Evolutionary conservation across 2,888 invertebrate genomes (phyloP).

Genomic region (Cynaeus angustus): DNA sequence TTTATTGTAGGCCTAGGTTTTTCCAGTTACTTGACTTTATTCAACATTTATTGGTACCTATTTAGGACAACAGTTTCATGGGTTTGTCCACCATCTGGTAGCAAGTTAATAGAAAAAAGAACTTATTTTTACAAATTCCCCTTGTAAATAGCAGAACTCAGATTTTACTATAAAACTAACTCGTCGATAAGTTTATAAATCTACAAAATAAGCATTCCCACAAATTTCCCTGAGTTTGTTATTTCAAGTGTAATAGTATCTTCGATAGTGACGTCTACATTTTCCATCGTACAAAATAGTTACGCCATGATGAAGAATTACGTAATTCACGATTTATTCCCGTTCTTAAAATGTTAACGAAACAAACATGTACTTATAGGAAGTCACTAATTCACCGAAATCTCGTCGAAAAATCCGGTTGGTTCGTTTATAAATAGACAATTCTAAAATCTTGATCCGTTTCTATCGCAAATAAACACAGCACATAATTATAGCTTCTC

Average conservation of each 20-base stretch:
- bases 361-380: background rate
- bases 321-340: constrained; percentile 4
- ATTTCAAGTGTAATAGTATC: background rate
- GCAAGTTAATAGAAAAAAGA: no score
- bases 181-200: background rate
- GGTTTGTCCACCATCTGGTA: no score
- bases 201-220: constrained; percentile 1
- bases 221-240: constrained; percentile 4
- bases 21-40: no score
- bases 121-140: no score
- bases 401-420: constrained; percentile 5
- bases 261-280: background rate
- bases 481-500: background rate
- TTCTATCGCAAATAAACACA: constrained; percentile 4
- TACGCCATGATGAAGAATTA: background rate
- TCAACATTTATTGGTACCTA: no score
- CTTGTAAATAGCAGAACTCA: no score
- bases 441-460: background rate
- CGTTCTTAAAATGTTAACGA: background rate
- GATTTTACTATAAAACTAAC: background rate
- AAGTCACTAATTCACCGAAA: background rate
- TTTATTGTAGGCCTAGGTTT: no score
- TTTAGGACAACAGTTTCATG: no score
- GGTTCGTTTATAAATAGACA: background rate
- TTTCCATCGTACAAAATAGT: background rate